Conservation (phyloP, 30 jellyfish, hydroid and myxozoan species). For the Turritopsis rubra region DNA sequence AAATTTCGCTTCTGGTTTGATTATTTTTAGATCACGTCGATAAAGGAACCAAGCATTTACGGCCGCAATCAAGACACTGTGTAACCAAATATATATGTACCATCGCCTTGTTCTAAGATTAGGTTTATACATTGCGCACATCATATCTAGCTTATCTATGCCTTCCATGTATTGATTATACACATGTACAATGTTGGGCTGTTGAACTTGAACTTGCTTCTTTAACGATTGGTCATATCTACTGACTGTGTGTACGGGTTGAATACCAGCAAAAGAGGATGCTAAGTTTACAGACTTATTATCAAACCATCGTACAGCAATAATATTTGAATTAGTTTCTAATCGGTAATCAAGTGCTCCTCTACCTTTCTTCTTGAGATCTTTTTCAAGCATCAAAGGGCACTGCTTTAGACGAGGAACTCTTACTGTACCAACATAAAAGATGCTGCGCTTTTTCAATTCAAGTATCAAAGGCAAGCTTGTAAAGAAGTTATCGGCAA, state of each 20-base stretch:
- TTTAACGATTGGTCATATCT: slow-evolving; percentile 21
- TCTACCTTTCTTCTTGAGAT: slow-evolving; percentile 11
- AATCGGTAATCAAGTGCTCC: slow-evolving; percentile 21
- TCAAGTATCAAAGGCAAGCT: not conserved
- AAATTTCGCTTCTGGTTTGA: not conserved
- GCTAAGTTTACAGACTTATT: slow-evolving; percentile 17
- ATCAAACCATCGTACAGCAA: slow-evolving; percentile 27
- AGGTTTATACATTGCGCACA: slow-evolving; percentile 35
- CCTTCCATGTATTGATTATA: slow-evolving; percentile 27
- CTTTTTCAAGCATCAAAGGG: slow-evolving; percentile 24
- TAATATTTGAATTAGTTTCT: not conserved
- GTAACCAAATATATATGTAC: slow-evolving; percentile 30
- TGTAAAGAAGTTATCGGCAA: not conserved
- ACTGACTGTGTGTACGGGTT: slow-evolving; percentile 14
- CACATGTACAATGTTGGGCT: slow-evolving; percentile 23
- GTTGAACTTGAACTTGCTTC: not conserved
- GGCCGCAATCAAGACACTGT: slow-evolving; percentile 20
- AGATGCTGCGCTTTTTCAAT: too few species aligned
- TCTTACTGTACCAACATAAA: slow-evolving; percentile 24
- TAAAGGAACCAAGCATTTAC: slow-evolving; percentile 35
- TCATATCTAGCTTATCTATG: slow-evolving; percentile 33
- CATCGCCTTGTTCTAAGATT: slow-evolving; percentile 25
- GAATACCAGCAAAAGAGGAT: slow-evolving; percentile 19
- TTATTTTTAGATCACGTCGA: slow-evolving; percentile 17
- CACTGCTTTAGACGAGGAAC: slow-evolving; percentile 1